Base-by-base conservation (phyloP, 2,113 vertebrate genomes). In the Dryoscopus gambensis region DNA sequence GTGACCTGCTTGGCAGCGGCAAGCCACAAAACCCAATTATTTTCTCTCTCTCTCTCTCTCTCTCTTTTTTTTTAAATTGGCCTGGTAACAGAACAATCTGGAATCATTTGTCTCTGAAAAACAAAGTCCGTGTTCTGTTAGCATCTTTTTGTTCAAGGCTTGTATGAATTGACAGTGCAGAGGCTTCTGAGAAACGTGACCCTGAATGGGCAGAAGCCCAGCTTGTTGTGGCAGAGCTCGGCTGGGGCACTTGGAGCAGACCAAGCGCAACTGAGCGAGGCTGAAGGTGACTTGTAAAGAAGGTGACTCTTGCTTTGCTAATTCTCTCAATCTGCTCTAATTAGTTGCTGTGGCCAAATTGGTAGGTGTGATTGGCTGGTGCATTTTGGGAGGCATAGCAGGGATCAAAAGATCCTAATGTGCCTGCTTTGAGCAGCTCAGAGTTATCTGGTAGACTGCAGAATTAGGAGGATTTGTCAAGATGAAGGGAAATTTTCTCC, bases 281-380 rank as follows among this genome's bases (percentile, higher is more conserved):
- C 87, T 83, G 95, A 94, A 96, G 91, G 91, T 87, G 89, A 53
- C 89, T 87, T 91, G 59, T 40, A 65, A 83, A 87, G 62, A 87
- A 87, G 84, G 70, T 92, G 74, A 59, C 67, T 93, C 77, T 87
- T 2, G 5, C 83, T 93, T 73, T 70, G 63, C 59, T 92, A 49
- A 88, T 92, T 84, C 50, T 82, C 79, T 90, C 3, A 3, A 93
- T 95, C 89, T 82, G 78, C 77, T 91, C 53, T 81, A 84, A 89
- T 96, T 92, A 94, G 35, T 68, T 4, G 1, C 74, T 73, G 81
- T 52, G 57, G 70, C 46, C 77, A 67, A 64, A 82, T 1, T 57
- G 52, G 60, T 53, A 95, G 56, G 65, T 96, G 23, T 30, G 74
- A 75, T 75, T 82, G 84, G 44, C 69, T 87, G 87, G 82, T 85